Evolutionary conservation across 1,140 invertebrate species (phyloP), one percentile per base, ranked within the genome.

Genomic region (Saccostrea echinata): DNA sequence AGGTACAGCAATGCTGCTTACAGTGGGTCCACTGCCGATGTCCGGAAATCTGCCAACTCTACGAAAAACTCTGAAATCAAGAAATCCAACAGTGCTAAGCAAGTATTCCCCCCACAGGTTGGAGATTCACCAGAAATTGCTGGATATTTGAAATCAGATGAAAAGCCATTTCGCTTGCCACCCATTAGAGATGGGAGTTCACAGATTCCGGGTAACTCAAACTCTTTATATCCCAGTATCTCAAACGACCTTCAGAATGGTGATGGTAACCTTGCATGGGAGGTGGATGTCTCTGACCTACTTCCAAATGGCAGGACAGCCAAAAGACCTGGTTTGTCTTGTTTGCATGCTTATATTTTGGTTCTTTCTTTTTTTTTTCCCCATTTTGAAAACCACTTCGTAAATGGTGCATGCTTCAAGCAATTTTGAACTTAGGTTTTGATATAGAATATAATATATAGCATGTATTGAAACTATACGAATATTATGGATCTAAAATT

Each of bases 241-340:
- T 21, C 21, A 0, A 57, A 57, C 21, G 43, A 84, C 52, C 43
- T 53, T n/a, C 18, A 51, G 16, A 33, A 55, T 33, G 83, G 83
- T 33, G 83, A 84, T 30, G 83, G 83, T 12, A 55, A 57, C 27
- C 53, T 91, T 51, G 89, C 88, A n/a, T 92, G 92, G 92, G 92
- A 92, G 13, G 88, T 92, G 64, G 91, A 92, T 85, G 61, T 92
- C 13, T 68, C 87, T 0, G 87, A 88, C 80, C 30, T 89, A 0
- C 30, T 68, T 24, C 21, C 85, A 2, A 85, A 80, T 16, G 71
- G 57, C 76, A 30, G 43, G 52, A 33, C 27, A 1, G 33, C n/a
- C 16, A 87, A 55, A 52, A 83, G 82, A 87, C 86, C 89, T 61
- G 87, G 89, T 90, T 57, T 43, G 80, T 87, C 24, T 30, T 71